Evolutionary conservation across 2,797 vertebrate genomes (phyloP), one percentile per base, ranked within the genome.

Genomic region (Falco cherrug): DNA sequence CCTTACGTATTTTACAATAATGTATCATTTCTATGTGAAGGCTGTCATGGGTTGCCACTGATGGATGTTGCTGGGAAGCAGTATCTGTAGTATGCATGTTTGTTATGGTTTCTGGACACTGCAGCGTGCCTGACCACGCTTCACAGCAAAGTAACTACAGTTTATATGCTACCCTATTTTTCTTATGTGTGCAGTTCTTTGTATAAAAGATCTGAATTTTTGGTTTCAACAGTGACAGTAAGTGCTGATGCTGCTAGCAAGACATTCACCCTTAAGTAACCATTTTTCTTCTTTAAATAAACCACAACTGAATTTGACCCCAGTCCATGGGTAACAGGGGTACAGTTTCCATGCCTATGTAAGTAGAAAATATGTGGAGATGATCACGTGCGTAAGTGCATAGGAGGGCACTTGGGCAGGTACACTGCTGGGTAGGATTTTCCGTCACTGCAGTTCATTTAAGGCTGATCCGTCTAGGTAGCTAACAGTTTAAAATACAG

Each of bases 81-180:
- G 24, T 17, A 31, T 57, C 43, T 8, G 6, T 21, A 18, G 5
- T 6, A 5, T 0, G 0, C 31, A 5, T 0, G 0, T 56, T 51
- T 77, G 29, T 35, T 43, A 59, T 5, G 12, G 16, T 56, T 82
- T 80, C 28, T 67, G 16, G 53, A 37, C 15, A 15, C 28, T 0
- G 0, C 0, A 1, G 16, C 11, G 9, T 26, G 6, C 33, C 24
- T 61, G 41, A 19, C 11, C 1, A 0, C 16, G 7, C 68, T 75
- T 68, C 41, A 26, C 25, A 64, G 31, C 5, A 50, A 37, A 41
- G 19, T 22, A 33, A 22, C 31, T 65, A 41, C 8, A 26, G 22
- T 65, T 69, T 67, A 13, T 74, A 15, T 13, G 2, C 22, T 73
- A 26, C 14, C 6, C 7, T 70, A 1, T 68, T 68, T 45, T 79